A percentile compares a stretch with the other conserved stretches of the same genome.
Evolutionary conservation across 1,140 invertebrate genomes (phyloP).

Genomic region (Halesus radiatus): DNA sequence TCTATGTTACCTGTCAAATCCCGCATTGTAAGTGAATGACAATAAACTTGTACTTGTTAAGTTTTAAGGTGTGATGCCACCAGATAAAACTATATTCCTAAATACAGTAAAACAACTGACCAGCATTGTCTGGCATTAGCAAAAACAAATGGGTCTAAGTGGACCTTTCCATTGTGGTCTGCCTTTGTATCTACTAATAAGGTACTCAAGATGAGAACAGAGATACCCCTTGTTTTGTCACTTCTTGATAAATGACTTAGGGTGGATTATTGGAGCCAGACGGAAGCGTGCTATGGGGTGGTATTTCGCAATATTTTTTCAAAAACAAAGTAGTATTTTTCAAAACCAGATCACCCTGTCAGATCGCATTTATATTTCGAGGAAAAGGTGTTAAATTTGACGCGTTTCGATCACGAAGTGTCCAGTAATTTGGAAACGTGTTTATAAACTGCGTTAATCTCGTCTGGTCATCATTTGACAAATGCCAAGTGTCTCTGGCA

Average conservation of each 20-base stretch:
- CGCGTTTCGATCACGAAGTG: neutral
- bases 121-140: constrained; percentile 33
- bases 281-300: neutral
- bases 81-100: neutral
- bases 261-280: constrained; percentile 30
- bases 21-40: constrained; percentile 10
- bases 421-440: constrained; percentile 19
- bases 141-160: constrained; percentile 47
- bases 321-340: constrained; percentile 37
- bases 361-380: constrained; percentile 47
- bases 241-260: constrained; percentile 51
- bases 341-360: constrained; percentile 37
- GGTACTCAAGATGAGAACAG: constrained; percentile 46
- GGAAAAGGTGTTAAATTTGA: constrained; percentile 49
- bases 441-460: constrained; percentile 3
- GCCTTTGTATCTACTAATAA: constrained; percentile 43
- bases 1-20: constrained; percentile 18
- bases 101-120: constrained; percentile 17
- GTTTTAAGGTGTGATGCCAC: constrained; percentile 1
- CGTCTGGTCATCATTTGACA: neutral
- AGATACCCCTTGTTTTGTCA: constrained; percentile 50
- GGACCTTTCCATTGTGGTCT: constrained; percentile 13
- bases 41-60: constrained; percentile 17
- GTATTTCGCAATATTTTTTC: constrained; percentile 8
- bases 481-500: constrained; percentile 2